phyloP scores from a whole-genome alignment of 2,113 vertebrate genomes.

The Aphelocoma coerulescens region DNA sequence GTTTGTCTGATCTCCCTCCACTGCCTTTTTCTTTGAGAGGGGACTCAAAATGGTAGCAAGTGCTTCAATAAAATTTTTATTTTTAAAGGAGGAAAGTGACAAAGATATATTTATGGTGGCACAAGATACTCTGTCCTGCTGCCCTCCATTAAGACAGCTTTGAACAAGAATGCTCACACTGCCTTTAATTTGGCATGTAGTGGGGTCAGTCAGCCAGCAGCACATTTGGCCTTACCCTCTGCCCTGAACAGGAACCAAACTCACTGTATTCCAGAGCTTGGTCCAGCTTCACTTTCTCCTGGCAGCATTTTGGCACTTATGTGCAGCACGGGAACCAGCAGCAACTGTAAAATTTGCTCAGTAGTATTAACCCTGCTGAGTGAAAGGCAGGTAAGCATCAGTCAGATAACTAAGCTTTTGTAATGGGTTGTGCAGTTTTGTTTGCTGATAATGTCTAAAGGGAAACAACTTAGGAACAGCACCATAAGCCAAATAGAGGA shows the following conservation, averaged over 20 bases:
- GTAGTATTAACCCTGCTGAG: neutral
- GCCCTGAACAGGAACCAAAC: neutral
- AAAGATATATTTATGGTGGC: neutral
- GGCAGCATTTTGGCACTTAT: neutral
- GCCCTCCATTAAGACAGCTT: neutral
- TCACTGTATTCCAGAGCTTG: neutral
- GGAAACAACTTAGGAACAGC: neutral
- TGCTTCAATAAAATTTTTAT: neutral
- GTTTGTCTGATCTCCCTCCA: neutral
- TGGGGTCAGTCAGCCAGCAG: neutral
- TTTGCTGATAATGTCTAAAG: neutral
- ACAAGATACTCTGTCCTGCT: neutral
- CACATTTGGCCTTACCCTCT: neutral
- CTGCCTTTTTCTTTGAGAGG: neutral
- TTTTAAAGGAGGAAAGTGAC: neutral
- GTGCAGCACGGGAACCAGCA: neutral
- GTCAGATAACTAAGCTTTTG: rapidly evolving
- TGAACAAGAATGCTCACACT: neutral
- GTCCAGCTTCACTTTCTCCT: neutral
- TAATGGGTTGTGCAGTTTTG: neutral
- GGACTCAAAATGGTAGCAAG: neutral
- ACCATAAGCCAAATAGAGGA: neutral
- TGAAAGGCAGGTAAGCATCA: no score
- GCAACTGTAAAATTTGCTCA: neutral
- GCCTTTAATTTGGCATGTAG: neutral